Percentiles rank a stretch among this genome's conserved stretches.
These are phyloP conservation scores for Sisor rabdophorus DNA, from an alignment of 2,113 vertebrate genomes.

Conservation along the genomic window DNA sequence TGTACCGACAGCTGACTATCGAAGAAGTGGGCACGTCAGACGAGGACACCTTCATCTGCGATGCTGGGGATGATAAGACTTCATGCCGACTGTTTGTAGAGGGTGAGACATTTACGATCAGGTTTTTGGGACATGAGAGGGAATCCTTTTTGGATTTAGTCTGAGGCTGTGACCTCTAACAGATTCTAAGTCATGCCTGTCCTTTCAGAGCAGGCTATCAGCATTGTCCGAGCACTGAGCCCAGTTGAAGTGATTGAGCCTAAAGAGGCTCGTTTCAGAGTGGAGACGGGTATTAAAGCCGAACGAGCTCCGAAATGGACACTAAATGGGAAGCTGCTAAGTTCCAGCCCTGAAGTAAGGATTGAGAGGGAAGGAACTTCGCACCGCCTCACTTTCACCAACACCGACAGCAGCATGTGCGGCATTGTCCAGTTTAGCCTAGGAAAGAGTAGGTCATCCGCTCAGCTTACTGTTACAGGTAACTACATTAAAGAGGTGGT, in stretches of 20 bases:
- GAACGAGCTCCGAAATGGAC: slow-evolving; percentile 86
- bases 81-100: slow-evolving; percentile 90
- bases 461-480: slow-evolving; percentile 85
- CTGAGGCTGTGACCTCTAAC: too few relatives aligned
- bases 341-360: slow-evolving; percentile 63
- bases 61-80: slow-evolving; percentile 83
- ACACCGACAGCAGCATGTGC: slow-evolving; percentile 83
- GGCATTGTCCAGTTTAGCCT: slow-evolving; percentile 83
- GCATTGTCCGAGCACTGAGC: slow-evolving; percentile 77
- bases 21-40: slow-evolving; percentile 78
- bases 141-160: too few relatives aligned
- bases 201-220: slow-evolving; percentile 85
- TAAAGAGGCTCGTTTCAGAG: slow-evolving; percentile 79
- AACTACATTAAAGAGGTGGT: slow-evolving; percentile 32
- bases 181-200: slow-evolving; percentile 49
- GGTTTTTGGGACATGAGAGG: neutral
- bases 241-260: slow-evolving; percentile 86
- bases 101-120: slow-evolving; percentile 67
- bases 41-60: slow-evolving; percentile 88
- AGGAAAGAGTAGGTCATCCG: slow-evolving; percentile 86
- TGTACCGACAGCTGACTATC: slow-evolving; percentile 88
- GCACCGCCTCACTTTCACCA: slow-evolving; percentile 77
- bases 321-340: slow-evolving; percentile 73
- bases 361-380: slow-evolving; percentile 79
- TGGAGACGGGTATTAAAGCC: slow-evolving; percentile 81